These are phyloP conservation scores for Anorthoa munda DNA, from an alignment of 2,888 invertebrate genomes.

Conservation along the genomic window DNA sequence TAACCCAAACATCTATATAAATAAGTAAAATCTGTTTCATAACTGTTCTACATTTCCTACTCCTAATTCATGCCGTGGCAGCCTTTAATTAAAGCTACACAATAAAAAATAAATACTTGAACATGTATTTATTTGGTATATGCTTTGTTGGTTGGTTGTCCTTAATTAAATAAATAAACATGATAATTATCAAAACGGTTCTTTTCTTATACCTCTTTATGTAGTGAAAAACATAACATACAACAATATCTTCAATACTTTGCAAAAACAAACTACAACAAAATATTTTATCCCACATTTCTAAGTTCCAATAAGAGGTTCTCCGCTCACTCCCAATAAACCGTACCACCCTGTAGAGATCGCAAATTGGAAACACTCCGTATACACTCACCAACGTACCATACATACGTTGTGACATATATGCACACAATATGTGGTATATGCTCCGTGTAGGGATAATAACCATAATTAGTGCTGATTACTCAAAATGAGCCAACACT, in stretches of 20 bases:
- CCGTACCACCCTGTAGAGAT: conserved; percentile 14
- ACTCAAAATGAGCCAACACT: conserved; percentile 57
- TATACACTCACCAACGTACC: conserved; percentile 11
- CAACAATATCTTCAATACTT: conserved; percentile 2
- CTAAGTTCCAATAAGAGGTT: conserved; percentile 45
- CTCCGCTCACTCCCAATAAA: conserved; percentile 28
- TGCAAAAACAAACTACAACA: conserved; percentile 19
- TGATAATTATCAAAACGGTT: not conserved
- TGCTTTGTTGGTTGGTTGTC: too few species aligned
- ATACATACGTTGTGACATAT: too few species aligned
- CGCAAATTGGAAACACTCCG: conserved; percentile 43
- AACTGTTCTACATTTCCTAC: too few species aligned
- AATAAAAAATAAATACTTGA: too few species aligned
- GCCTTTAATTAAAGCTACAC: too few species aligned
- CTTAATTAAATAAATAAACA: not conserved
- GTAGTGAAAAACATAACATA: not conserved
- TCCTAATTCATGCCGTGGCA: too few species aligned
- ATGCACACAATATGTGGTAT: conserved; percentile 25
- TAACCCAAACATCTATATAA: too few species aligned
- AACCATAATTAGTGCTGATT: conserved; percentile 65
- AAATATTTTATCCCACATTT: conserved; percentile 28
- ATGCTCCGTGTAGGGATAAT: conserved; percentile 55
- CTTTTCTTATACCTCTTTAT: not conserved
- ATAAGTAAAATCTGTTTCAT: too few species aligned
- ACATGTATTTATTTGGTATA: too few species aligned